Evolutionary conservation across 2,888 invertebrate species (phyloP), one percentile per base, ranked within the genome.

Genomic region (Nephrotoma appendiculata): DNA sequence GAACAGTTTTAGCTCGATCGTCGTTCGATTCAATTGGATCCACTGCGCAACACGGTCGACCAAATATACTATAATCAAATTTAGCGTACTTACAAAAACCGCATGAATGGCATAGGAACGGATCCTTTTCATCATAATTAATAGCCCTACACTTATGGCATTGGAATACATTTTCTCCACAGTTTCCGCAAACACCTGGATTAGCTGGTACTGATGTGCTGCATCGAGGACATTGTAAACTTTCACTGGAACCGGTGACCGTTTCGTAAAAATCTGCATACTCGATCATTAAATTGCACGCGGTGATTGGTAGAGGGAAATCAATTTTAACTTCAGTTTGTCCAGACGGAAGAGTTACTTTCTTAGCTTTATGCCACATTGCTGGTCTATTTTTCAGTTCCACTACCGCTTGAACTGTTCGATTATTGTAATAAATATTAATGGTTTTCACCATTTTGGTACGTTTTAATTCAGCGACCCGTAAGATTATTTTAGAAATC

Each of bases 51-150:
- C 98, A 98, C 0, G 98, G 96, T 41, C 97, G 95, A 5, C 97
- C 98, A 5, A 96, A 95, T 87, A 99, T 93, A 9, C 97, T 97
- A 92, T 98, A 98, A 92, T 99, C 99, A 91, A 99, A 99, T 92
- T 99, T 98, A 48, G 99, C 99, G 92, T 99, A 99, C 92, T 99
- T 99, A 93, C 99, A 99, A 93, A 98, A 99, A 0, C 99, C 99
- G 92, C 99, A 99, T 5, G 98, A 97, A 92, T 99, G 99, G 90
- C 99, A 99, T 41, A 99, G 93, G 94, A 99, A 99, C 0, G 99
- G 99, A 92, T 99, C 99, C 91, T 98, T 98, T 91, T 99, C 99
- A 91, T 99, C 99, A 92, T 99, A 99, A 92, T 99, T 99, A 89
- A 99, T 99, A 0, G 99, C 98, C 41, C 98, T 96, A 90, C 99